phyloP scores from a whole-genome alignment of 2,888 invertebrate species.

The Phorcus lineatus region DNA sequence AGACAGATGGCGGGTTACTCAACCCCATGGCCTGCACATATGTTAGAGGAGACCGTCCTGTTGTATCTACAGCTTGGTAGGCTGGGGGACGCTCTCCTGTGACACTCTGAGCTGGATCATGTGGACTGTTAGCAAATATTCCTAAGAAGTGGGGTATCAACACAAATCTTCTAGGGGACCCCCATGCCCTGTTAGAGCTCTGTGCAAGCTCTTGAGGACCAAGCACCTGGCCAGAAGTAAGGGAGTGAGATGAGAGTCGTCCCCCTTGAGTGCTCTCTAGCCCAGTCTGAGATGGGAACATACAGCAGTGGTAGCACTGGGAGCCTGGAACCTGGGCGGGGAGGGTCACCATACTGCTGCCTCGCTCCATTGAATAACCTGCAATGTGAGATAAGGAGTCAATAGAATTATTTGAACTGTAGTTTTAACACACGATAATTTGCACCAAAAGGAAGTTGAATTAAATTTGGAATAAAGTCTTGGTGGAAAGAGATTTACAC shows the following conservation, averaged over 20 bases:
- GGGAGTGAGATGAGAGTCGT: background rate
- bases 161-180: background rate
- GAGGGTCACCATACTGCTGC: background rate
- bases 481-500: too few relatives aligned
- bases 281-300: background rate
- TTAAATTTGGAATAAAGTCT: too few relatives aligned
- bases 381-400: too few relatives aligned
- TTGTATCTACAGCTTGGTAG: constrained; percentile 14
- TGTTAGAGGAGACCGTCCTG: background rate
- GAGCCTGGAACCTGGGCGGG: background rate
- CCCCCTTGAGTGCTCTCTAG: background rate
- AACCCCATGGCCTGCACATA: constrained; percentile 18
- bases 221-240: background rate
- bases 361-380: too few relatives aligned
- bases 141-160: constrained; percentile 21
- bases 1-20: background rate
- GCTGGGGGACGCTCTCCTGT: constrained; percentile 19
- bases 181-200: background rate
- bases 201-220: background rate
- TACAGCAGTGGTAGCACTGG: background rate
- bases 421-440: too few relatives aligned
- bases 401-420: too few relatives aligned
- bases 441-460: too few relatives aligned
- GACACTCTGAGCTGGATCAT: background rate
- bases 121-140: background rate